Evolutionary conservation across 2,797 vertebrate genomes (phyloP).

Genomic region (Danio tinwini): DNA sequence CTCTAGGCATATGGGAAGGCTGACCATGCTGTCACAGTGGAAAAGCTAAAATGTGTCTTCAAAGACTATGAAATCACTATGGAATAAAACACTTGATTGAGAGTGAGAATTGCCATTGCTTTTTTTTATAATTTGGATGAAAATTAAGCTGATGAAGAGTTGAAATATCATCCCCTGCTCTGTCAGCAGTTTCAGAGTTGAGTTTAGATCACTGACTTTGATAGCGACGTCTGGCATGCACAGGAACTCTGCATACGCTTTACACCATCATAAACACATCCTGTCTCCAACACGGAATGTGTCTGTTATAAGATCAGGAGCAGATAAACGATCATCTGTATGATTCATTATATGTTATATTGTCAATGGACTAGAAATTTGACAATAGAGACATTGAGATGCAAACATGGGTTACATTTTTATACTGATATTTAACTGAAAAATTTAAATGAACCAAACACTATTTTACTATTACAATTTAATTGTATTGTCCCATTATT

Average conservation of each 20-base stretch:
- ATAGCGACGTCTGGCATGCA: conserved; percentile 58
- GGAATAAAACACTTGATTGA: conserved; percentile 36
- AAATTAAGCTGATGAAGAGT: not conserved
- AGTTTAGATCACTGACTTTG: conserved; percentile 24
- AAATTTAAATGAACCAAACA: not conserved
- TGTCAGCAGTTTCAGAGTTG: not conserved
- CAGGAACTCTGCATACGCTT: conserved; percentile 64
- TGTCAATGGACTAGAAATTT: not conserved
- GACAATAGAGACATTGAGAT: not conserved
- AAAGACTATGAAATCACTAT: conserved; percentile 84
- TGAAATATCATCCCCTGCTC: not conserved
- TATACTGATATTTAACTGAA: not conserved
- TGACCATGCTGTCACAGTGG: conserved; percentile 84
- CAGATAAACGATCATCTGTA: conserved; percentile 12
- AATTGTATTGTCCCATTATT: not conserved
- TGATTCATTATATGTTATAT: not conserved
- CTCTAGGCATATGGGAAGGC: conserved; percentile 90
- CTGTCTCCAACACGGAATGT: conserved; percentile 64
- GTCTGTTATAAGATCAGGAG: conserved; percentile 11
- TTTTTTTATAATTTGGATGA: not conserved
- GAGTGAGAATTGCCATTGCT: not conserved
- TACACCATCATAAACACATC: conserved; percentile 58
- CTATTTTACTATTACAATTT: not conserved
- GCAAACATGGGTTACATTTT: not conserved
- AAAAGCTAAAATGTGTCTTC: conserved; percentile 83